These are phyloP conservation scores for Xerus rutilus DNA, from an alignment of 2,797 vertebrate genomes.

Conservation along the genomic window DNA sequence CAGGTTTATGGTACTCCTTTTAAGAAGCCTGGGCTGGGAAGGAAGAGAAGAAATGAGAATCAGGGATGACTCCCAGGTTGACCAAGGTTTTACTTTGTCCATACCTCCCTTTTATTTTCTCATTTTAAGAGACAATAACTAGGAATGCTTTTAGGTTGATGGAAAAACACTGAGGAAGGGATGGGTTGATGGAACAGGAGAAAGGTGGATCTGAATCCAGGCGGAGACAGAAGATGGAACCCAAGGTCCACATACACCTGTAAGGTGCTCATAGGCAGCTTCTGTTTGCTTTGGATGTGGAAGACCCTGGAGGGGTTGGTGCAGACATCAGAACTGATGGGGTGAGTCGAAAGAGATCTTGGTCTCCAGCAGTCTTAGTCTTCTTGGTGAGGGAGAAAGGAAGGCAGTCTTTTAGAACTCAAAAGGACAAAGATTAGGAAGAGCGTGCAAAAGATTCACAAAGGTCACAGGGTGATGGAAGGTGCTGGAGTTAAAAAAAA, in stretches of 20 bases:
- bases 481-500: neutral
- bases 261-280: neutral
- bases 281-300: neutral
- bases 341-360: neutral
- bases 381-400: neutral
- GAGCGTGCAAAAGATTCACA: neutral
- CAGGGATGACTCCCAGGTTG: neutral
- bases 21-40: neutral
- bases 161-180: neutral
- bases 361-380: neutral
- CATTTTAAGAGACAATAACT: neutral
- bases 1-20: neutral
- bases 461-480: neutral
- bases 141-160: neutral
- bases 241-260: neutral
- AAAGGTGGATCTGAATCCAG: neutral
- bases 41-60: neutral
- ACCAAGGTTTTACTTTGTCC: neutral
- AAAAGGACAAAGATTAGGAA: neutral
- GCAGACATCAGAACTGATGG: neutral
- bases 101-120: neutral
- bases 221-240: neutral
- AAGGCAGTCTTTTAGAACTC: neutral
- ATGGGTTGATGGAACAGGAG: neutral
- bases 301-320: neutral